phyloP scores from a whole-genome alignment of 2,113 vertebrate genomes.

The Falcunculus frontatus region DNA sequence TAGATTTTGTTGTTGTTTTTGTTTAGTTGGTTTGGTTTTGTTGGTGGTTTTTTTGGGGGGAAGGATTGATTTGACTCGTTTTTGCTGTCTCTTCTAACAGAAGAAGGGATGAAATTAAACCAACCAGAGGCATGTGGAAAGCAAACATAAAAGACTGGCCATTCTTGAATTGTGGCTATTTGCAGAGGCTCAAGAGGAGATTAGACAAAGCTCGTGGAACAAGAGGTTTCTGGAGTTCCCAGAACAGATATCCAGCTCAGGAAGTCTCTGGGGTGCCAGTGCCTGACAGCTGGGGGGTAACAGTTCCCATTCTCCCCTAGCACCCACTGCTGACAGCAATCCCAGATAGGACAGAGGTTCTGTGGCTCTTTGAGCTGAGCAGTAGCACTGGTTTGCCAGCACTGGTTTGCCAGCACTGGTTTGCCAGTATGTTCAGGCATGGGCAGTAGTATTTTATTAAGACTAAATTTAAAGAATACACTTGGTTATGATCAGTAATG shows the following conservation, averaged over 20 bases:
- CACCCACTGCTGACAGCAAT: background rate
- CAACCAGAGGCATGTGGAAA: background rate
- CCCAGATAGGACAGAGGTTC: background rate
- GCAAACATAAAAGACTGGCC: background rate
- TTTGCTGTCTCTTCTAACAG: background rate
- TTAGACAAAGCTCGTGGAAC: background rate
- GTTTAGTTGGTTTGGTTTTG: background rate
- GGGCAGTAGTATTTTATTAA: background rate
- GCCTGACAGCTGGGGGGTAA: background rate
- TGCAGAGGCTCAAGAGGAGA: background rate
- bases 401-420: background rate
- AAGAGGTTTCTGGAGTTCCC: background rate
- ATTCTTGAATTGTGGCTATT: background rate
- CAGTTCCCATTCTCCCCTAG: background rate
- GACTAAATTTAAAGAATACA: background rate
- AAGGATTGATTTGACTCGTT: background rate
- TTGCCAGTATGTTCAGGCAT: rapidly evolving
- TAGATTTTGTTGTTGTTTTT: background rate
- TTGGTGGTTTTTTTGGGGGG: background rate
- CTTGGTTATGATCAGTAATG: background rate
- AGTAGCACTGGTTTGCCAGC: background rate
- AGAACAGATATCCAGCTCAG: background rate
- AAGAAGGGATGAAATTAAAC: background rate
- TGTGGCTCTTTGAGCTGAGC: background rate
- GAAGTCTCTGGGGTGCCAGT: background rate